Evolutionary conservation across 2,888 invertebrate genomes (phyloP).

Genomic region (Teleogryllus oceanicus): DNA sequence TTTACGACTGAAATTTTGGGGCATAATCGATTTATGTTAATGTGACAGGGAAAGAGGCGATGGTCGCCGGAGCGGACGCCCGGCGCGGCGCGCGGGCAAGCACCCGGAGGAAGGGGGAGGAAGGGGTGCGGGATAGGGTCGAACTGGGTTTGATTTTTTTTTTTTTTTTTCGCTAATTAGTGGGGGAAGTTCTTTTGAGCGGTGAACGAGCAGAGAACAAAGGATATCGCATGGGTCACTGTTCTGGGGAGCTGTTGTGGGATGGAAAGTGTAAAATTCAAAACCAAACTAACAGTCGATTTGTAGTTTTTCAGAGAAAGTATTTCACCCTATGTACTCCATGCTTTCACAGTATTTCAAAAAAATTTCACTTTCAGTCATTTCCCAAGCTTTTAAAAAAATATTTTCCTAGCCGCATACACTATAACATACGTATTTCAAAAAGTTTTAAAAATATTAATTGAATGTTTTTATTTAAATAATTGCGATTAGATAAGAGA

Average conservation of each 20-base stretch:
- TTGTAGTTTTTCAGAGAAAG: no score
- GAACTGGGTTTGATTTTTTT: background rate
- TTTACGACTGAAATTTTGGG: slow-evolving; percentile 18
- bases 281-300: background rate
- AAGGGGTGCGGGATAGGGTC: background rate
- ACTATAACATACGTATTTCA: no score
- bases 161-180: slow-evolving; percentile 9
- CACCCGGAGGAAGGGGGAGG: background rate
- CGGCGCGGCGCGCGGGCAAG: background rate
- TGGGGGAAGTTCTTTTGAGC: background rate
- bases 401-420: no score
- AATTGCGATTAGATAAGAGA: no score
- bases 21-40: slow-evolving; percentile 18
- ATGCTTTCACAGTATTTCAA: no score
- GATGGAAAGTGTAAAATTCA: background rate
- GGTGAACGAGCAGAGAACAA: background rate
- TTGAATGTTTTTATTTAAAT: no score
- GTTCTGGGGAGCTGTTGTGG: background rate
- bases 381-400: no score
- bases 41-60: background rate
- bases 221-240: background rate
- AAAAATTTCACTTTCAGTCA: no score
- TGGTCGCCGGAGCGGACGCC: background rate
- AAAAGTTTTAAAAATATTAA: no score
- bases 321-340: no score